Evolutionary conservation across 2,113 vertebrate species (phyloP).

Genomic region (Leuciscus idus): DNA sequence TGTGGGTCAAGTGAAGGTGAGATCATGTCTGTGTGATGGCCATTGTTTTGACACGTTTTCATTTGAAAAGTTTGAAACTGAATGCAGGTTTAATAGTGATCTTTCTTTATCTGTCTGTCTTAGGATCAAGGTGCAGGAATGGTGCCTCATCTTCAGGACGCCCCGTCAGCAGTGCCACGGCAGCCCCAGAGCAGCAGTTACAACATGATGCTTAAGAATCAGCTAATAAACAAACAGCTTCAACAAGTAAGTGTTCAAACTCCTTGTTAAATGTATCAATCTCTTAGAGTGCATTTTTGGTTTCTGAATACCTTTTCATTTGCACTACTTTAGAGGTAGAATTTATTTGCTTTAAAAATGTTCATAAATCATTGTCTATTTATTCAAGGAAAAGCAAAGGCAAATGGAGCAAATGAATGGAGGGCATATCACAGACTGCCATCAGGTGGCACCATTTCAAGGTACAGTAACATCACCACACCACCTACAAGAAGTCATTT

Average conservation of each 20-base stretch:
- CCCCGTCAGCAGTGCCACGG: conserved; percentile 65
- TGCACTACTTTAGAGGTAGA: no score
- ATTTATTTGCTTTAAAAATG: neutral
- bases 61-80: conserved; percentile 45
- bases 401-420: conserved; percentile 73
- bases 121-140: conserved; percentile 77
- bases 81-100: conserved; percentile 39
- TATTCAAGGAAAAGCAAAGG: conserved; percentile 83
- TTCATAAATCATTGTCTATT: conserved; percentile 32
- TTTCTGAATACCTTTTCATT: neutral
- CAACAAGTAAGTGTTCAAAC: conserved; percentile 47
- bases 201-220: conserved; percentile 78
- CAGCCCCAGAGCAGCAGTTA: conserved; percentile 68
- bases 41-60: conserved; percentile 33
- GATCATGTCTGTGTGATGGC: conserved; percentile 25
- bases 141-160: conserved; percentile 77
- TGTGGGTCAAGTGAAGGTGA: conserved; percentile 29
- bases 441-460: conserved; percentile 83
- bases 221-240: conserved; percentile 74
- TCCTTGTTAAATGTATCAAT: neutral
- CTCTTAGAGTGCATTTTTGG: neutral
- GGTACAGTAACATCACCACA: conserved; percentile 70
- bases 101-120: conserved; percentile 47
- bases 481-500: neutral
- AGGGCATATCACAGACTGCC: conserved; percentile 69